Evolutionary conservation across 1,140 invertebrate species (phyloP).

Genomic region (Heliothis subflexa): DNA sequence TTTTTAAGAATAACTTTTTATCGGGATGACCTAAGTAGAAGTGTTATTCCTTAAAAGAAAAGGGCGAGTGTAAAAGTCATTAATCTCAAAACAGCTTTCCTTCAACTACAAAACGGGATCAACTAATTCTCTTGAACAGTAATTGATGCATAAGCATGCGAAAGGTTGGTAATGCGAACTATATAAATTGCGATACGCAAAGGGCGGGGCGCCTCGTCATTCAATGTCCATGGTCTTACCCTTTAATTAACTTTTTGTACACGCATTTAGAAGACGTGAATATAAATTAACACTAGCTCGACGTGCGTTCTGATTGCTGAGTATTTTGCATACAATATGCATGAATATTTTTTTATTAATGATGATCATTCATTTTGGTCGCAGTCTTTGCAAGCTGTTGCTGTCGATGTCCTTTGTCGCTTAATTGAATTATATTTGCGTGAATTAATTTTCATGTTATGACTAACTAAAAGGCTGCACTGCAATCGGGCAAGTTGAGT

Average conservation of each 20-base stretch:
- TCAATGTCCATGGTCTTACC: constrained; percentile 69
- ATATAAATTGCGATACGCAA: constrained; percentile 76
- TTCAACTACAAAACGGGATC: constrained; percentile 17
- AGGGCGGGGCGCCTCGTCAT: constrained; percentile 72
- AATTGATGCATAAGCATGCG: constrained; percentile 65
- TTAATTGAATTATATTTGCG: no score
- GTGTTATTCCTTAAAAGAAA: no score
- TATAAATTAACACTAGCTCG: constrained; percentile 58
- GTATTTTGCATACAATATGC: constrained; percentile 27
- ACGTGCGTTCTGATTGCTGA: background rate
- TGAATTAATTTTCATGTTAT: no score
- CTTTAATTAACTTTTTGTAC: constrained; percentile 72
- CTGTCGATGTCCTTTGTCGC: no score
- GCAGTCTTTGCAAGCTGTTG: background rate
- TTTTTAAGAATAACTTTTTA: no score
- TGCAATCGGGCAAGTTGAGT: no score
- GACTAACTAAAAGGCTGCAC: no score
- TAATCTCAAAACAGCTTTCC: constrained; percentile 31
- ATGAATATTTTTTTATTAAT: background rate
- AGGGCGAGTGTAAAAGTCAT: background rate
- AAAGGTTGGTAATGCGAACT: constrained; percentile 68
- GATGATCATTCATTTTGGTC: background rate
- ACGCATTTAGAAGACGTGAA: constrained; percentile 51
- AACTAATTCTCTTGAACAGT: constrained; percentile 16
- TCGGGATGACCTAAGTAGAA: no score